Evolutionary conservation across 2,797 vertebrate species (phyloP).

Genomic region (Anas flavirostris): DNA sequence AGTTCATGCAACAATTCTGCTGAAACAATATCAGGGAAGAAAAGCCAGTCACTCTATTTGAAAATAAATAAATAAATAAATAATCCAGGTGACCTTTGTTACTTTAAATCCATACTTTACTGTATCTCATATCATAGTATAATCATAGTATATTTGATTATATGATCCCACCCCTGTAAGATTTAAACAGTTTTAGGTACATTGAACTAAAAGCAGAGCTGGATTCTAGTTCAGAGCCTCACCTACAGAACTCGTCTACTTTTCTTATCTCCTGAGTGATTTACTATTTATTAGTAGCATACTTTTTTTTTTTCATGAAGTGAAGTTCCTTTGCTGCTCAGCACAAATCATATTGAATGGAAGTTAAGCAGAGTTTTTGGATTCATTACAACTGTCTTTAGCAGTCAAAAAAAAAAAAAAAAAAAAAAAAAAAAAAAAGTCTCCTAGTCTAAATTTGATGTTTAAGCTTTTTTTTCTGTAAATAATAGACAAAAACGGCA

Average conservation of each 20-base stretch:
- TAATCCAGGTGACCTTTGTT: not conserved
- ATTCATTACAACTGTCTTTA: not conserved
- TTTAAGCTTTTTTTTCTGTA: not conserved
- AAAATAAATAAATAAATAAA: not conserved
- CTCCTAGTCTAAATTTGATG: not conserved
- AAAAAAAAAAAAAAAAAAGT: not conserved
- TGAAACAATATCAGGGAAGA: not conserved
- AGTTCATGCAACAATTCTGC: not conserved
- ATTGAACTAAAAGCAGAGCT: not conserved
- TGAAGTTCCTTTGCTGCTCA: not conserved
- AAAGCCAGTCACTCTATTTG: not conserved
- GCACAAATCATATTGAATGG: not conserved
- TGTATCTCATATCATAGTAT: not conserved
- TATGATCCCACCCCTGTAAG: rapidly evolving
- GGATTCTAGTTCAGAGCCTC: not conserved
- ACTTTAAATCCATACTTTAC: not conserved
- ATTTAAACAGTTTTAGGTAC: not conserved
- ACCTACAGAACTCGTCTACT: not conserved
- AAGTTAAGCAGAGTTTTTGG: not conserved
- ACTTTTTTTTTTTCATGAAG: not conserved
- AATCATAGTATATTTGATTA: not conserved
- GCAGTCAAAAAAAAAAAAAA: no score
- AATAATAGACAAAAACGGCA: not conserved
- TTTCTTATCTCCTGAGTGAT: not conserved
- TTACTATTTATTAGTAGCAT: not conserved